Conservation (phyloP, 2,797 vertebrate genomes). For the Naso thynnoides region DNA sequence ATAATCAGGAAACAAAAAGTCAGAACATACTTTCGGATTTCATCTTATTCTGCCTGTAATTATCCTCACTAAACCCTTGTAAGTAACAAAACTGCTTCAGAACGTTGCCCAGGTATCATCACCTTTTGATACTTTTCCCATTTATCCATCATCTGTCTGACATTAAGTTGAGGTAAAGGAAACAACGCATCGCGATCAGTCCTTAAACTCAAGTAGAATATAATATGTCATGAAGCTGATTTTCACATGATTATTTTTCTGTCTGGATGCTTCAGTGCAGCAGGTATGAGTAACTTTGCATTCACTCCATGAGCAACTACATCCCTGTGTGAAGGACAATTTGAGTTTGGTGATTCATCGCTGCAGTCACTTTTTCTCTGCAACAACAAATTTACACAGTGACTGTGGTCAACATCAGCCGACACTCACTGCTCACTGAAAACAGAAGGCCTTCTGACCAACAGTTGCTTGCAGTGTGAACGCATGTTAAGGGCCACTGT, state of each 20-base stretch:
- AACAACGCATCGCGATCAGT: neutral
- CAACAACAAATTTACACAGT: slow-evolving; percentile 22
- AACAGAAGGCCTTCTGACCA: slow-evolving; percentile 9
- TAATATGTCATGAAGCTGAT: slow-evolving; percentile 14
- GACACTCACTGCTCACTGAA: neutral
- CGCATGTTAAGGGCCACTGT: slow-evolving; percentile 11
- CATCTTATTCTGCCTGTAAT: neutral
- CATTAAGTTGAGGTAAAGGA: slow-evolving; percentile 30
- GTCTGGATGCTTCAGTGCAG: slow-evolving; percentile 60
- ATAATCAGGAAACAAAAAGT: neutral
- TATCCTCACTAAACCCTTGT: neutral
- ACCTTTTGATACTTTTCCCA: neutral
- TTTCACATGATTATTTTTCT: slow-evolving; percentile 11
- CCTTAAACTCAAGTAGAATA: slow-evolving; percentile 5
- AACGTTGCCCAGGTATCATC: slow-evolving; percentile 40
- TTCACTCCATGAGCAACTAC: slow-evolving; percentile 25
- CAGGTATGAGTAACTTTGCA: slow-evolving; percentile 28
- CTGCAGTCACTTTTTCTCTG: slow-evolving; percentile 34
- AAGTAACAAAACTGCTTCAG: slow-evolving; percentile 10
- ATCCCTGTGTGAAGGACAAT: slow-evolving; percentile 28
- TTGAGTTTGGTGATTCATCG: slow-evolving; percentile 25
- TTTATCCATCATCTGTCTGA: slow-evolving; percentile 15
- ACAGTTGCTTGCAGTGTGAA: slow-evolving; percentile 5
- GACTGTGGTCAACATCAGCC: slow-evolving; percentile 33
- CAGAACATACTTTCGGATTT: neutral